A percentile compares a stretch with the other conserved stretches of the same genome.
These are phyloP conservation scores for Oreochromis mossambicus DNA, from an alignment of 2,797 vertebrate species.

Conservation along the genomic window DNA sequence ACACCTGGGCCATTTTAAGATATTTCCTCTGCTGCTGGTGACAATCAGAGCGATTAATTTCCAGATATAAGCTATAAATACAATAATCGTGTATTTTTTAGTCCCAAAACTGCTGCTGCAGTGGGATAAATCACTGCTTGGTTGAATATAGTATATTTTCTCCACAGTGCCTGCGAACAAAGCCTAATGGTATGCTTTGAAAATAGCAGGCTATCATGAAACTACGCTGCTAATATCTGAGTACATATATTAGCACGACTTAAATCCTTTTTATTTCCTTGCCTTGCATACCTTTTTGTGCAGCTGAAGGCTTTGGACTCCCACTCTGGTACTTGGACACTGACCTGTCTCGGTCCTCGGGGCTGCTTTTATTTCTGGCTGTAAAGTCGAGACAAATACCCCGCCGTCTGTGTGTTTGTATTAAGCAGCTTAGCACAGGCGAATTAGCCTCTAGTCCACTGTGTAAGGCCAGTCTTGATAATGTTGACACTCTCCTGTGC, in stretches of 20 bases:
- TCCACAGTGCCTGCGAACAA: not conserved
- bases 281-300: conserved; percentile 81
- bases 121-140: not conserved
- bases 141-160: not conserved
- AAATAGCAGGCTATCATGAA: not conserved
- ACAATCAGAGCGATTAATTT: not conserved
- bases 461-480: not conserved
- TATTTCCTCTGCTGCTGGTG: not conserved
- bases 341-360: conserved; percentile 53
- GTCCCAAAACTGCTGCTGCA: not conserved
- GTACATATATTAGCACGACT: not conserved
- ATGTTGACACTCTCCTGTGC: not conserved
- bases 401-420: conserved; percentile 3
- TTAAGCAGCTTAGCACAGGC: not conserved
- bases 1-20: not conserved
- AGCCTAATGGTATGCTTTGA: not conserved
- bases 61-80: not conserved
- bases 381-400: conserved; percentile 24
- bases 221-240: not conserved
- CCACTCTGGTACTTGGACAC: conserved; percentile 59
- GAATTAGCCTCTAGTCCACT: not conserved
- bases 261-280: not conserved
- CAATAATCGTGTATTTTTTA: not conserved
- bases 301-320: conserved; percentile 61
- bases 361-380: conserved; percentile 40